Evolutionary conservation across 53 echinoderm and acorn worm species (phyloP).

Genomic region (Apostichopus leukothele): DNA sequence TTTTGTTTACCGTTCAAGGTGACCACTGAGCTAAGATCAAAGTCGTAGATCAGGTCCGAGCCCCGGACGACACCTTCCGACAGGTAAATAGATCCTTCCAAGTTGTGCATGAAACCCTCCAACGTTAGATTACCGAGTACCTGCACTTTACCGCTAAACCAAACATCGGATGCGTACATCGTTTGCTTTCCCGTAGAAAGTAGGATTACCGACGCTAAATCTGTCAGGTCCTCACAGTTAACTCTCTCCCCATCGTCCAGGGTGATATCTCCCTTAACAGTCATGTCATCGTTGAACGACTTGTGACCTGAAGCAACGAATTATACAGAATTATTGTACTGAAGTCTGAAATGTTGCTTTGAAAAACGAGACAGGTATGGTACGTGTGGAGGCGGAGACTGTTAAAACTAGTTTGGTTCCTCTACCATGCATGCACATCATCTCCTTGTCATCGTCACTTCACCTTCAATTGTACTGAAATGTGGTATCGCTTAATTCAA

Average conservation of each 20-base stretch:
- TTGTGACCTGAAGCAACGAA: not conserved
- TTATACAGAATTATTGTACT: not conserved
- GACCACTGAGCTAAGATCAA: not conserved
- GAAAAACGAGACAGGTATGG: too few relatives aligned
- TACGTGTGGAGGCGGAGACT: too few relatives aligned
- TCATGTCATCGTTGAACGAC: conserved; percentile 48
- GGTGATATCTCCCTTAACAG: conserved; percentile 2
- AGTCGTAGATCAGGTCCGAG: not conserved
- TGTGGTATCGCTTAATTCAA: too few relatives aligned
- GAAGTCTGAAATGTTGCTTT: not conserved
- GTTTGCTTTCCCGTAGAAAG: conserved; percentile 49
- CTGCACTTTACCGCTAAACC: not conserved
- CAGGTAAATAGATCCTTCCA: conserved; percentile 2
- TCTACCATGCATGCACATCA: too few relatives aligned
- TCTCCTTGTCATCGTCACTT: too few relatives aligned
- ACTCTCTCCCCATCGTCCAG: not conserved
- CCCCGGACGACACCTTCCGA: not conserved
- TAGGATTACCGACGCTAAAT: not conserved
- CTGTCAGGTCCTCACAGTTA: conserved; percentile 24
- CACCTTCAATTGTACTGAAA: too few relatives aligned
- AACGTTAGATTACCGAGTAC: conserved; percentile 44
- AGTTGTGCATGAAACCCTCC: conserved; percentile 42
- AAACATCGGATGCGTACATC: conserved; percentile 14
- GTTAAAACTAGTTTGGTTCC: too few relatives aligned
- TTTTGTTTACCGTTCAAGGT: conserved; percentile 22